These are phyloP conservation scores for Discoglossus pictus DNA, from an alignment of 2,797 vertebrate species.

Conservation along the genomic window DNA sequence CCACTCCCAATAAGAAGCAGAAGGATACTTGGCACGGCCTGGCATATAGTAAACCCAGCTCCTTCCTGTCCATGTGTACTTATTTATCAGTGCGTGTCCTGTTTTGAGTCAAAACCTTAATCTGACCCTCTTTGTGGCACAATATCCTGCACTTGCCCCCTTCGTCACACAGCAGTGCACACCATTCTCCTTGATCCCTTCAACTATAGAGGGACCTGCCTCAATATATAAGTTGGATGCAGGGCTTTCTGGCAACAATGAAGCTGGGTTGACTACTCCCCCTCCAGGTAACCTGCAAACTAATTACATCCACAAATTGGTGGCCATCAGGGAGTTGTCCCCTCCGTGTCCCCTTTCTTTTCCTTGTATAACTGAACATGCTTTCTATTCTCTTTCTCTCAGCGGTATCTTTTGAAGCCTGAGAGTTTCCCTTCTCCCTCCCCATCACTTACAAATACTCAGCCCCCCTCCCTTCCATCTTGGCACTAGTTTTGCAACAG, in stretches of 20 bases:
- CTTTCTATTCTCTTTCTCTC: constrained; percentile 24
- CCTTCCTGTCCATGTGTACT: background rate
- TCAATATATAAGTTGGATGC: no score
- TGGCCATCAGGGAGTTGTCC: constrained; percentile 10
- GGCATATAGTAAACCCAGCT: background rate
- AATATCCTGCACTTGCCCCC: no score
- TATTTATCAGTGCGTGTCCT: constrained; percentile 1
- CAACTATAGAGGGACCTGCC: no score
- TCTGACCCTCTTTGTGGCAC: background rate
- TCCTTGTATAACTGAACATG: constrained; percentile 26
- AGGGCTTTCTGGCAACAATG: background rate
- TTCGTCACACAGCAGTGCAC: no score
- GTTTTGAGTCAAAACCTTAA: background rate
- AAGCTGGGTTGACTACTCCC: background rate
- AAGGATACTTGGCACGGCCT: constrained; percentile 18
- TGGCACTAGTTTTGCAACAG: constrained; percentile 44
- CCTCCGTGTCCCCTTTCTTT: constrained; percentile 7
- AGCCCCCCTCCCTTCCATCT: constrained; percentile 36
- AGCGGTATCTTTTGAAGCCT: constrained; percentile 46
- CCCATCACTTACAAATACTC: constrained; percentile 44
- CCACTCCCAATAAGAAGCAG: no score
- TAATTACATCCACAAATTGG: constrained; percentile 19
- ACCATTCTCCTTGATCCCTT: no score
- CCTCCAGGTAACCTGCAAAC: constrained; percentile 27
- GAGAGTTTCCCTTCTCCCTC: constrained; percentile 33